These are phyloP conservation scores for Reticulitermes speratus DNA, from an alignment of 1,140 invertebrate species.

Conservation along the genomic window DNA sequence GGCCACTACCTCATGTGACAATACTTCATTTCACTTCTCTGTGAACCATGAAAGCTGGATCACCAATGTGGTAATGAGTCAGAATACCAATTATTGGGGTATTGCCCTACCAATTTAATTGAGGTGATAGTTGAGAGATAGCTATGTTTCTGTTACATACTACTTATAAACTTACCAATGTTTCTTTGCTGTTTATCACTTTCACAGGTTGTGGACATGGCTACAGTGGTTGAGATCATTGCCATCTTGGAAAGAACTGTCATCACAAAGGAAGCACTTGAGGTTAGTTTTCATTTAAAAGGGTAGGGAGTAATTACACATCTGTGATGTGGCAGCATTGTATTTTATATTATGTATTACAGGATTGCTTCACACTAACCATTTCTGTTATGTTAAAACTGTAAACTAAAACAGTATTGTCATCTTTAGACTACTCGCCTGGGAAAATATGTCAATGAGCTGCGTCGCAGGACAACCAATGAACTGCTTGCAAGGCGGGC, in stretches of 20 bases:
- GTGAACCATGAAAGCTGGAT: too few relatives aligned
- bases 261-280: constrained; percentile 92
- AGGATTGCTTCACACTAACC: too few relatives aligned
- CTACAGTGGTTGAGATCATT: constrained; percentile 87
- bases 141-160: too few relatives aligned
- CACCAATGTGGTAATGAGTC: too few relatives aligned
- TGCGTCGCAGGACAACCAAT: constrained; percentile 79
- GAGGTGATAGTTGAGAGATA: too few relatives aligned
- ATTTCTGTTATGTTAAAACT: background rate
- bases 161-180: too few relatives aligned
- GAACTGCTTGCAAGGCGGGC: constrained; percentile 81
- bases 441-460: constrained; percentile 90
- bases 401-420: background rate
- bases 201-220: constrained; percentile 88
- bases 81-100: too few relatives aligned
- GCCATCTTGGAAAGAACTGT: constrained; percentile 85
- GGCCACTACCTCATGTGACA: too few relatives aligned
- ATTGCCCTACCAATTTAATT: too few relatives aligned
- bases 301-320: constrained; percentile 13
- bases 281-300: constrained; percentile 59
- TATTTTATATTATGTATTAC: background rate
- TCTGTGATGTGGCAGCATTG: background rate
- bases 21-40: too few relatives aligned
- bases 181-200: too few relatives aligned
- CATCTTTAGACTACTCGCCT: constrained; percentile 71